phyloP scores from a whole-genome alignment of 2,888 invertebrate species.

The Catocala fraxini region DNA sequence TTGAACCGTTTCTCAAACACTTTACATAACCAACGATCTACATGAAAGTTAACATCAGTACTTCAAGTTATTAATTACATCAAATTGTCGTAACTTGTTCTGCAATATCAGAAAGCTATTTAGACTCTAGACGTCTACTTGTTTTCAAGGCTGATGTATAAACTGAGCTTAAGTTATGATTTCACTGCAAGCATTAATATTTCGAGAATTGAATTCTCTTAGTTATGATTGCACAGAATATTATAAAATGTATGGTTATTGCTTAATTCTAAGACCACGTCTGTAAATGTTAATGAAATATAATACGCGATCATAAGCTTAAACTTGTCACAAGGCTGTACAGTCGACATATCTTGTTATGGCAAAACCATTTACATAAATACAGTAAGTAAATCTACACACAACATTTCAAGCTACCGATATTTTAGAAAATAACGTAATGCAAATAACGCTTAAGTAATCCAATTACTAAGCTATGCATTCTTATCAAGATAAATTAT shows the following conservation, averaged over 20 bases:
- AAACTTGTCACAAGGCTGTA: too few relatives aligned
- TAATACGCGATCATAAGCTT: too few relatives aligned
- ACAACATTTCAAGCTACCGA: slow-evolving; percentile 14
- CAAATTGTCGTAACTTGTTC: slow-evolving; percentile 21
- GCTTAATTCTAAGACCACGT: too few relatives aligned
- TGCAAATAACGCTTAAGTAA: slow-evolving; percentile 59
- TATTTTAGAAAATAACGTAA: slow-evolving; percentile 35
- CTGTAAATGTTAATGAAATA: too few relatives aligned
- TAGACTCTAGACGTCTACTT: neutral
- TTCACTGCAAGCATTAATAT: too few relatives aligned
- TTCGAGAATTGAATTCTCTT: too few relatives aligned
- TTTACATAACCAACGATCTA: slow-evolving; percentile 20
- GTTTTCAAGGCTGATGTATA: neutral
- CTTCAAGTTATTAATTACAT: slow-evolving; percentile 26
- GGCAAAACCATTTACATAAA: neutral
- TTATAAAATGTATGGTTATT: too few relatives aligned
- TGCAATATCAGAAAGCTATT: slow-evolving; percentile 8
- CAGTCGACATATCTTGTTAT: too few relatives aligned
- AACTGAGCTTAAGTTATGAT: too few relatives aligned
- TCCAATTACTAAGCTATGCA: slow-evolving; percentile 61
- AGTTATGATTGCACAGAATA: too few relatives aligned
- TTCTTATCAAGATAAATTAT: slow-evolving; percentile 63
- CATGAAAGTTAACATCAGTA: slow-evolving; percentile 28
- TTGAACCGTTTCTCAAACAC: slow-evolving; percentile 11
- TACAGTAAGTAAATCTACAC: neutral